These are phyloP conservation scores for Pterostichus madidus DNA, from an alignment of 2,888 invertebrate genomes.

Conservation along the genomic window DNA sequence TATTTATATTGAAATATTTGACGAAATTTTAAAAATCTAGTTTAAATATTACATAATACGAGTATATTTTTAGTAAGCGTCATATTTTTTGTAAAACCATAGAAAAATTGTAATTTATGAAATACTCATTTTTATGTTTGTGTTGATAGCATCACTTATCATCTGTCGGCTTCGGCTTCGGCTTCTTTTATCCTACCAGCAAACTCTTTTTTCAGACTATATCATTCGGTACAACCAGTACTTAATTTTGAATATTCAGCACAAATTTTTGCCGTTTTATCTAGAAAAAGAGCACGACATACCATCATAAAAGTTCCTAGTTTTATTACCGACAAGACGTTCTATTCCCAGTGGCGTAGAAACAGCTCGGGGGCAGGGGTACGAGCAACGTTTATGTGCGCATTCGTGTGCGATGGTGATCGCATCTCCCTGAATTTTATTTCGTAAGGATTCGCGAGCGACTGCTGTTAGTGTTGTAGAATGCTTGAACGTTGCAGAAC, in stretches of 20 bases:
- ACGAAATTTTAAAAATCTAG: too few relatives aligned
- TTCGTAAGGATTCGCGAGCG: slow-evolving; percentile 28
- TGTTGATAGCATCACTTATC: neutral
- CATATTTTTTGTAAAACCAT: too few relatives aligned
- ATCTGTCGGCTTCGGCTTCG: slow-evolving; percentile 2
- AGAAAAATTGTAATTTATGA: too few relatives aligned
- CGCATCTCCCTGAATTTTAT: slow-evolving; percentile 50
- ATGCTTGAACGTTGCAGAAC: slow-evolving; percentile 28
- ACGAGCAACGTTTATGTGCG: slow-evolving; percentile 29
- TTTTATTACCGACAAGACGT: slow-evolving; percentile 53
- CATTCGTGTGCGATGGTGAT: slow-evolving; percentile 55
- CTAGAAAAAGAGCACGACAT: slow-evolving; percentile 53
- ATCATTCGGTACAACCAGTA: slow-evolving; percentile 25
- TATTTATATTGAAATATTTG: too few relatives aligned
- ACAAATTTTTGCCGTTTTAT: slow-evolving; percentile 56
- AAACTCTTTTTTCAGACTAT: neutral
- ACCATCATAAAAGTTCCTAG: slow-evolving; percentile 51
- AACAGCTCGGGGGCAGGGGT: neutral
- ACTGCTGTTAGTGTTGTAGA: neutral
- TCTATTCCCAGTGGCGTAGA: slow-evolving; percentile 44
- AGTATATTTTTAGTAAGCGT: too few relatives aligned
- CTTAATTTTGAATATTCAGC: slow-evolving; percentile 54
- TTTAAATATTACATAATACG: too few relatives aligned
- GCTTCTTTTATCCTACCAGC: slow-evolving; percentile 19
- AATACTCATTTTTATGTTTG: too few relatives aligned